Evolutionary conservation across 2,113 vertebrate species (phyloP).

Genomic region (Silurus meridionalis): DNA sequence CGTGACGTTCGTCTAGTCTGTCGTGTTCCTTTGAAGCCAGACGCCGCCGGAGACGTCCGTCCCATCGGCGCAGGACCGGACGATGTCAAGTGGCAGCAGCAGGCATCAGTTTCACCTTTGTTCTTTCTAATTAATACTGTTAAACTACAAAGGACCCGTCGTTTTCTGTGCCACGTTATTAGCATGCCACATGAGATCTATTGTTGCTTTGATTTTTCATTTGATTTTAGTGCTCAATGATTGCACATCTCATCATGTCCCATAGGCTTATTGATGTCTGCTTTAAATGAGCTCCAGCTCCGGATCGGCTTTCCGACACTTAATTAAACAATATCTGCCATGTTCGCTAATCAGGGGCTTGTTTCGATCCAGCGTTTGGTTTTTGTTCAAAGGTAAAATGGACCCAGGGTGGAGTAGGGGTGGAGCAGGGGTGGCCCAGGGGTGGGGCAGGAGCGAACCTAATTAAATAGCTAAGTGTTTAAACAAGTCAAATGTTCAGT

Average conservation of each 20-base stretch:
- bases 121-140: slow-evolving; percentile 41
- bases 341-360: slow-evolving; percentile 3
- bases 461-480: background rate
- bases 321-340: slow-evolving; percentile 41
- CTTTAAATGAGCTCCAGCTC: slow-evolving; percentile 39
- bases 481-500: background rate
- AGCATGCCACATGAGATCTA: background rate
- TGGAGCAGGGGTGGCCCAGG: no score
- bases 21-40: background rate
- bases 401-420: background rate
- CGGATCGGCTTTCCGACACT: slow-evolving; percentile 20
- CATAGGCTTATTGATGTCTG: slow-evolving; percentile 30
- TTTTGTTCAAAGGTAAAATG: background rate
- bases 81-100: slow-evolving; percentile 19
- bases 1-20: background rate
- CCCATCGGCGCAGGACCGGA: background rate
- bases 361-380: background rate
- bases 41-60: background rate
- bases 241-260: slow-evolving; percentile 44
- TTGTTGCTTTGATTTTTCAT: slow-evolving; percentile 50
- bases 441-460: background rate
- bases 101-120: slow-evolving; percentile 35
- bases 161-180: slow-evolving; percentile 19
- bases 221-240: slow-evolving; percentile 46
- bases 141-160: slow-evolving; percentile 28